Conservation (phyloP, 2,113 vertebrate species). For the Atlantisia rogersi region DNA sequence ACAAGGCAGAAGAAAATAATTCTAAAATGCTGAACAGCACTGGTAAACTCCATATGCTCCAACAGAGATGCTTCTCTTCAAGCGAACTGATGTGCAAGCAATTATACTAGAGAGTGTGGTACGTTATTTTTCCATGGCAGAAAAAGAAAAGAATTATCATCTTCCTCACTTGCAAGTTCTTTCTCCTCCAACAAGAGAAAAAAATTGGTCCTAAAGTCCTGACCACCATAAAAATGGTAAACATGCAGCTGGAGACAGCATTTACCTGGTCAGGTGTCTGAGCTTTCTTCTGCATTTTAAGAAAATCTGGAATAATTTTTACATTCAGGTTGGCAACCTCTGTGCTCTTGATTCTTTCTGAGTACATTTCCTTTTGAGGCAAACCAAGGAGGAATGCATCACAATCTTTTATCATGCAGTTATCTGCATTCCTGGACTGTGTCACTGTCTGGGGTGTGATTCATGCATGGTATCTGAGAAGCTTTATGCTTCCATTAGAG, state of each 20-base stretch:
- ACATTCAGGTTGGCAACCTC: not conserved
- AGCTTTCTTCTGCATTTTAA: not conserved
- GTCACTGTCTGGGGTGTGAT: constrained; percentile 20
- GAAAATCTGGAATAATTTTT: not conserved
- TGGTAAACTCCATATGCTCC: not conserved
- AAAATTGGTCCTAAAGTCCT: not conserved
- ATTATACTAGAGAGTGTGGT: not conserved
- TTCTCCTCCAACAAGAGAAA: not conserved
- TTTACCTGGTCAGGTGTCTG: not conserved
- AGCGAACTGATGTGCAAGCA: not conserved
- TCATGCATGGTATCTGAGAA: not conserved
- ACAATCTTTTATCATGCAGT: not conserved
- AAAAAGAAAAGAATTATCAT: not conserved
- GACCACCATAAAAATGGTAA: not conserved
- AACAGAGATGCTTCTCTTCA: not conserved
- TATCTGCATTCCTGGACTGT: constrained; percentile 42
- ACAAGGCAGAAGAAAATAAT: not conserved
- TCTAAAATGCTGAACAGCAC: not conserved
- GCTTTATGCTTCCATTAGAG: not conserved
- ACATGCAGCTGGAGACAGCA: not conserved
- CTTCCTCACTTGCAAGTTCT: not conserved
- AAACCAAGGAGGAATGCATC: not conserved
- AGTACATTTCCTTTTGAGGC: constrained; percentile 19
- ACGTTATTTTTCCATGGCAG: not conserved
- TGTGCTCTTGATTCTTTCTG: not conserved